phyloP scores from a whole-genome alignment of 2,797 vertebrate genomes.

The Aplochiton taeniatus region DNA sequence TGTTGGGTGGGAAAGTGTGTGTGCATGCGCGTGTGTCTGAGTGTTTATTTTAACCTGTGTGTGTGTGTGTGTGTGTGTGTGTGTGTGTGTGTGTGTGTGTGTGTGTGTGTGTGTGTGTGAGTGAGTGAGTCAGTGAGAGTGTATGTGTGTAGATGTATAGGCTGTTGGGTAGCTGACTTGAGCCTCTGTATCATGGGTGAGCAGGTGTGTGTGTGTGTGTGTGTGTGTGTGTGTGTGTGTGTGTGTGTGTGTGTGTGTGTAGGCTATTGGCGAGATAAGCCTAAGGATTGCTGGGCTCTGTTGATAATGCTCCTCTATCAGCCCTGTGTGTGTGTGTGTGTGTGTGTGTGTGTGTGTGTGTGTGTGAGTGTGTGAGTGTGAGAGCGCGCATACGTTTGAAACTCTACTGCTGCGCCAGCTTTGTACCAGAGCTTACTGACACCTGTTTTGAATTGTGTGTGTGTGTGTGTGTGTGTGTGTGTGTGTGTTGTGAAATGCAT shows the following conservation, averaged over 20 bases:
- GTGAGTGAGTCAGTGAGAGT: conserved; percentile 7
- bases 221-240: conserved; percentile 1
- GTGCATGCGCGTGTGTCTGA: conserved; percentile 12
- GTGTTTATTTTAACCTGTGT: conserved; percentile 5
- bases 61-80: conserved; percentile 12
- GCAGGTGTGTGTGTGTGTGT: neutral
- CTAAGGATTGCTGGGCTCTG: conserved; percentile 50
- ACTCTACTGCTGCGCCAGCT: conserved; percentile 3
- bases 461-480: neutral
- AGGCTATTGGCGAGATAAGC: conserved; percentile 64
- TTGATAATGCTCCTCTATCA: conserved; percentile 57
- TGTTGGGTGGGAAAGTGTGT: conserved; percentile 11
- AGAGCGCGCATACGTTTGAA: neutral
- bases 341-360: neutral
- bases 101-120: conserved; percentile 9
- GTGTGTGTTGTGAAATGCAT: neutral
- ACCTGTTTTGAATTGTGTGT: no score
- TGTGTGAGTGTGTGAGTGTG: conserved; percentile 17
- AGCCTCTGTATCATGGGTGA: conserved; percentile 2
- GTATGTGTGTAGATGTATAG: conserved; percentile 20
- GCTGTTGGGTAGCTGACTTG: conserved; percentile 50
- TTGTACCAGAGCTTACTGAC: neutral
- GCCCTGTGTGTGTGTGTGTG: conserved; percentile 13
- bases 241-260: conserved; percentile 1
- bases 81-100: conserved; percentile 7